A percentile compares a stretch with the other conserved stretches of the same genome.
Evolutionary conservation across 1,140 invertebrate species (phyloP).

Genomic region (Drosophila bocqueti): DNA sequence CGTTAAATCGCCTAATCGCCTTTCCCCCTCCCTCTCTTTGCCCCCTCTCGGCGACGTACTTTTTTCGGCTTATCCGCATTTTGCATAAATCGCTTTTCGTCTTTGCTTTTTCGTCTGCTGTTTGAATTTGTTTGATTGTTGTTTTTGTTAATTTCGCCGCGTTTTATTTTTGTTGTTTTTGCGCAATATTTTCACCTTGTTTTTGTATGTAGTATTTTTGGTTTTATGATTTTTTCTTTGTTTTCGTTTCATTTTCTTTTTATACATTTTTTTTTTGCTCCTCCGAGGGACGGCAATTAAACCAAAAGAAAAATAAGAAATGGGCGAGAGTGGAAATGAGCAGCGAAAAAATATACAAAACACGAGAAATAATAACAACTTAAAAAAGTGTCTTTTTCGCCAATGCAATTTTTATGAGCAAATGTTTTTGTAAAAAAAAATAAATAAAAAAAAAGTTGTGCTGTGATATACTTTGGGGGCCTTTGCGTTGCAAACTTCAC

Average conservation of each 20-base stretch:
- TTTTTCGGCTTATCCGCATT: slow-evolving; percentile 41
- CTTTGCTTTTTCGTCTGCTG: slow-evolving; percentile 25
- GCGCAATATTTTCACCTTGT: slow-evolving; percentile 64
- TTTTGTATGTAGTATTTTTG: slow-evolving; percentile 50
- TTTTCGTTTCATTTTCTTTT: slow-evolving; percentile 50
- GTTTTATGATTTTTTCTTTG: slow-evolving; percentile 42
- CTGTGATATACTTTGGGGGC: no score
- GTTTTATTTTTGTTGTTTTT: slow-evolving; percentile 46
- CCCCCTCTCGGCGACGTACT: background rate
- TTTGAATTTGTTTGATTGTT: slow-evolving; percentile 49
- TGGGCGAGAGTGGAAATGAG: slow-evolving; percentile 49
- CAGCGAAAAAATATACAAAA: slow-evolving; percentile 23
- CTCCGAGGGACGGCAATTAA: slow-evolving; percentile 58
- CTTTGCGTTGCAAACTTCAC: no score
- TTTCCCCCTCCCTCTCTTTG: background rate
- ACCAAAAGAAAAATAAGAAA: slow-evolving; percentile 40
- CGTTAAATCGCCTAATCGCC: slow-evolving; percentile 74
- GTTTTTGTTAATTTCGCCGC: slow-evolving; percentile 15
- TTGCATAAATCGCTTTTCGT: slow-evolving; percentile 68
- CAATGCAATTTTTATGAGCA: slow-evolving; percentile 36
- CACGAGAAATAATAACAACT: slow-evolving; percentile 31
- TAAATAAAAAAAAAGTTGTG: no score
- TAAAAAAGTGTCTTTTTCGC: slow-evolving; percentile 39
- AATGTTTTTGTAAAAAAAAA: slow-evolving; percentile 55
- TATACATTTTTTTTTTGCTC: slow-evolving; percentile 24